Conservation (phyloP, 2,888 invertebrate genomes). For the Podabrus alpinus region DNA sequence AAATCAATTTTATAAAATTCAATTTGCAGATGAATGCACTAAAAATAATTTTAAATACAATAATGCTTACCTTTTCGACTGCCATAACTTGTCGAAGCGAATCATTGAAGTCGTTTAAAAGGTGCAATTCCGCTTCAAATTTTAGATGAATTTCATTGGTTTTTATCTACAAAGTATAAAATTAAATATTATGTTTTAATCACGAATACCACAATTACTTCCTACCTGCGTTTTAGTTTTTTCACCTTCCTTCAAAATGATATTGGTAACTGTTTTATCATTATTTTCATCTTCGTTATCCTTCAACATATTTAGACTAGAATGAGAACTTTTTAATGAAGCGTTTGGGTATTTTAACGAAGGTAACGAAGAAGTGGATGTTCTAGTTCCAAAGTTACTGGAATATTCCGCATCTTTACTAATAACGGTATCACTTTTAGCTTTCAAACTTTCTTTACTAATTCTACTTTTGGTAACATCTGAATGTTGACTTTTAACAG, state of each 20-base stretch:
- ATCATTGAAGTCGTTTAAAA: slow-evolving; percentile 65
- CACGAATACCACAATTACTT: slow-evolving; percentile 10
- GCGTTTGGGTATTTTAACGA: slow-evolving; percentile 20
- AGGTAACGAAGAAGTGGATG: slow-evolving; percentile 5
- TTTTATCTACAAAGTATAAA: slow-evolving; percentile 41
- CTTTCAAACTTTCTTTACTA: neutral
- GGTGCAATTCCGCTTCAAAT: slow-evolving; percentile 64
- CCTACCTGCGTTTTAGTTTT: slow-evolving; percentile 24
- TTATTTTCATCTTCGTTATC: neutral
- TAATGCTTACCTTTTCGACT: slow-evolving; percentile 57
- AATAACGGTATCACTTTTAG: neutral
- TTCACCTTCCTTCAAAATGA: slow-evolving; percentile 29
- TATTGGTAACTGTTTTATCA: slow-evolving; percentile 3
- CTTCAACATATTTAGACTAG: slow-evolving; percentile 1
- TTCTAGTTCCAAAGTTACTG: slow-evolving; percentile 12
- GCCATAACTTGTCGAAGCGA: slow-evolving; percentile 61
- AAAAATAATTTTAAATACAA: neutral
- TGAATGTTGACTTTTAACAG: neutral
- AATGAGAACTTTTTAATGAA: slow-evolving; percentile 11
- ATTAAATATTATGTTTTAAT: neutral
- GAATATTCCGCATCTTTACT: slow-evolving; percentile 11
- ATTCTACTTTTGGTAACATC: neutral
- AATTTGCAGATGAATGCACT: neutral
- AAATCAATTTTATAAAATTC: neutral
- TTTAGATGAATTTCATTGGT: slow-evolving; percentile 62